Evolutionary conservation across 2,113 vertebrate genomes (phyloP).

Genomic region (Riparia riparia): DNA sequence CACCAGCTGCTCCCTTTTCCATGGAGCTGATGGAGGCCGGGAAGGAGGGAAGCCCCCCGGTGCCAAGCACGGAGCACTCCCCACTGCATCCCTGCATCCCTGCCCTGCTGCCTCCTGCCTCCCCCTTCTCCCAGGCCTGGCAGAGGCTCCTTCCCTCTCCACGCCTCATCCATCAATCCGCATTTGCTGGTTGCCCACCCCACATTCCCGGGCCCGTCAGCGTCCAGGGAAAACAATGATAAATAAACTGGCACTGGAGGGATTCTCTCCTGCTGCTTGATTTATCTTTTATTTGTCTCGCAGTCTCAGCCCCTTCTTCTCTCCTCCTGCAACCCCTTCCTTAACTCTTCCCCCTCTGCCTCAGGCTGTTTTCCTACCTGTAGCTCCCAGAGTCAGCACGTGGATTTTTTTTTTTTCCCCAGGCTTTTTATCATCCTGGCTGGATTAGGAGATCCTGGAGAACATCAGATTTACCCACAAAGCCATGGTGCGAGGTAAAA

Average conservation of each 20-base stretch:
- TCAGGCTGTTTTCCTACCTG: neutral
- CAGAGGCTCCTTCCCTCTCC: constrained; percentile 40
- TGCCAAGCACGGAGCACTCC: neutral
- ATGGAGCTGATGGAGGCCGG: neutral
- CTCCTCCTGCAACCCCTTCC: neutral
- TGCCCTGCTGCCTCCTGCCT: neutral
- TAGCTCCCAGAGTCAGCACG: accelerated
- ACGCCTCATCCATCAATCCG: constrained; percentile 70
- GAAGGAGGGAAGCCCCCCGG: neutral
- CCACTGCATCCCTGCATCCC: neutral
- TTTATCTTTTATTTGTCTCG: constrained; percentile 66
- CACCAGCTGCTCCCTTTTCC: neutral
- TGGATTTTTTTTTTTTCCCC: neutral
- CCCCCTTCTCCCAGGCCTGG: neutral
- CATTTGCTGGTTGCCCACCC: constrained; percentile 13
- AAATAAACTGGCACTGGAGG: constrained; percentile 65
- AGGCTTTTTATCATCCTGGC: neutral
- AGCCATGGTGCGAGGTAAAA: accelerated
- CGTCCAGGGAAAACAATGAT: constrained; percentile 60
- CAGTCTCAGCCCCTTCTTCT: neutral
- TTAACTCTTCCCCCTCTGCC: constrained; percentile 27
- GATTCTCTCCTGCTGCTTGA: constrained; percentile 59
- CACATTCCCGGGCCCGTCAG: constrained; percentile 4
- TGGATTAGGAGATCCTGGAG: neutral
- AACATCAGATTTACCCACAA: neutral